Evolutionary conservation across 2,113 vertebrate species (phyloP), one percentile per base, ranked within the genome.

Genomic region (Cyrtonyx montezumae): DNA sequence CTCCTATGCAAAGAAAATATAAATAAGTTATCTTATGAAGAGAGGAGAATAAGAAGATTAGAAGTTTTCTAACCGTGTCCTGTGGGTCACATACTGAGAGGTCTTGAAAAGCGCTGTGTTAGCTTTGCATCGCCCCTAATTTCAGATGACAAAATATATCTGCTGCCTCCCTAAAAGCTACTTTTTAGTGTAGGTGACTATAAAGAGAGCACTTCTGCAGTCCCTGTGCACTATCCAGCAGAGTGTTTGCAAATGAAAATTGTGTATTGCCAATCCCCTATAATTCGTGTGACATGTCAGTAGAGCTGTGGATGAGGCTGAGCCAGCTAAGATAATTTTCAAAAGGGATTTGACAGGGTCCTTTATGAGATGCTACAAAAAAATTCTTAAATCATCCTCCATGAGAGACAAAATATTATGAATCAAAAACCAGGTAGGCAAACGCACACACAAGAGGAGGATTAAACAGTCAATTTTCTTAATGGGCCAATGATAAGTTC

Each of bases 281-380:
- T 90, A 93, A 91, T 88, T 94, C 73, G 58, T 94, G 80, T 2
- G 4, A 82, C 42, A 69, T 73, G 63, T 79, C 85, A 71, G 71
- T 78, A 87, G 56, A 91, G 68, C 56, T 87, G 68, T 36, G 51
- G 73, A 94, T 88, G 69, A 88, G 94, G 76, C 77, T 80, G 82
- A 92, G 82, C 61, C 85, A 80, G 76, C 21, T 86, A 79, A 93
- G 93, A 91, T 85, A 91, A 94, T 81, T 94, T 95, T 79, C 68
- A 30, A 61, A 92, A 92, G 36, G 17, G 91, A 30, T 80, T 93
- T 94, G 93, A 82, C 81, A 83, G 61, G 46, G 68, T 77, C 79
- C 79, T 90, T 88, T 83, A 84, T 77, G 82, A 92, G 43, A 62
- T 11, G 8, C 84, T 90, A 68, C 75, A 87, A 91, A 84, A 49